Evolutionary conservation across 1,140 invertebrate genomes (phyloP).

Genomic region (Pogonognathellus flavescens): DNA sequence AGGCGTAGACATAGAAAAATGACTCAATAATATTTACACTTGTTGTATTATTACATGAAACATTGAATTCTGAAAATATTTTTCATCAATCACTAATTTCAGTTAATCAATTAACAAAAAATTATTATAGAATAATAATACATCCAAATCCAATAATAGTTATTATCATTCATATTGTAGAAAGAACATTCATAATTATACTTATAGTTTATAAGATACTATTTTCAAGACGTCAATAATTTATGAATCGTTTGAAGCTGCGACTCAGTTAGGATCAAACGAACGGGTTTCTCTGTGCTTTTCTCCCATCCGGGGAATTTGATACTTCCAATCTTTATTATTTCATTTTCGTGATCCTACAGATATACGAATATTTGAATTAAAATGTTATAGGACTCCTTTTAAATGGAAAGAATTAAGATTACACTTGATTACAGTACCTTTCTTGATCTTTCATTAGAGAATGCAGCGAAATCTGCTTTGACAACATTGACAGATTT

Average conservation of each 20-base stretch:
- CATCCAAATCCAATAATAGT: no score
- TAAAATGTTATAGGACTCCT: neutral
- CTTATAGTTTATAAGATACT: neutral
- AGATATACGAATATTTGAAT: constrained; percentile 1
- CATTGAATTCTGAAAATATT: no score
- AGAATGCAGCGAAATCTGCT: constrained; percentile 63
- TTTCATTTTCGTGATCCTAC: constrained; percentile 53
- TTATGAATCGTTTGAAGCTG: constrained; percentile 61
- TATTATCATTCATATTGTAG: no score
- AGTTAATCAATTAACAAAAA: neutral
- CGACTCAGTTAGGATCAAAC: constrained; percentile 53
- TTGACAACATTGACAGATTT: constrained; percentile 52
- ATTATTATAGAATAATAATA: neutral
- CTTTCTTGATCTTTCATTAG: constrained; percentile 43
- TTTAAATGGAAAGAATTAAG: neutral
- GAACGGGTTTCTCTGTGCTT: constrained; percentile 52
- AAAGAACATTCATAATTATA: no score
- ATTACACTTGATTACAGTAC: constrained; percentile 18
- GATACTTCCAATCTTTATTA: constrained; percentile 59
- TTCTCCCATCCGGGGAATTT: constrained; percentile 65
- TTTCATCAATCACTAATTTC: no score
- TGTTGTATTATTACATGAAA: no score
- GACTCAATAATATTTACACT: no score
- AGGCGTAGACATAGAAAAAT: no score
- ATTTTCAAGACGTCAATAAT: constrained; percentile 50